Base-by-base conservation (phyloP, 2,888 invertebrate species). In the Eledone cirrhosa region DNA sequence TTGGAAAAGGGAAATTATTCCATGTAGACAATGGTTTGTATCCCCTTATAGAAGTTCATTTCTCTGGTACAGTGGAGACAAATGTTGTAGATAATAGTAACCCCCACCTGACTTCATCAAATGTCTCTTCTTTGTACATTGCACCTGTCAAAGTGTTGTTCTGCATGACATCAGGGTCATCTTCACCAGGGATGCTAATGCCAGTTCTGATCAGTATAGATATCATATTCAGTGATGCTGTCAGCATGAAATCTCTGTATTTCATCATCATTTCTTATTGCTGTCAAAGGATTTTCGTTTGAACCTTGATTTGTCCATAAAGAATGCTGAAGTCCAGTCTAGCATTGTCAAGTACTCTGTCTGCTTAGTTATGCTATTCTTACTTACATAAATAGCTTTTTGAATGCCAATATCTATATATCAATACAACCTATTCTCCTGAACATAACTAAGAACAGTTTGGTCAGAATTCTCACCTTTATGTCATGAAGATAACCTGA, bases 81-180 rank as follows among this genome's bases (percentile, higher is more conserved):
- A 41, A 41, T 72, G 72, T 67, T 67, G 67, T 72, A 41, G 72
- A 41, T 41, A 41, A 41, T 41, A 41, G 41, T 1, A 41, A 41
- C 41, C 41, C 41, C 41, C 41, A 41, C 41, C 41, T 41, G 41
- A 41, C 41, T 41, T 41, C 41, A 72, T 72, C 72, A 72, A 72
- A 72, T 41, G 72, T 72, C 72, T 72, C 72, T 72, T 72, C 33
- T 11, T 41, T 72, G 72, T 41, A 72, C 72, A 31, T 72, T 72
- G 41, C 72, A 72, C 72, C 72, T 72, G 41, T 72, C 72, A 72
- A 41, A 22, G 72, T 72, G 72, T 72, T 72, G 72, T 72, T 72
- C 72, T 72, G 72, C 72, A 41, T 72, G 72, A 72, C 72, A 72
- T 41, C n/a, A 72, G 72, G 72, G 72, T 72, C 72, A 72, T 31